phyloP scores from a whole-genome alignment of 2,113 vertebrate genomes.

The Pelecanus crispus region DNA sequence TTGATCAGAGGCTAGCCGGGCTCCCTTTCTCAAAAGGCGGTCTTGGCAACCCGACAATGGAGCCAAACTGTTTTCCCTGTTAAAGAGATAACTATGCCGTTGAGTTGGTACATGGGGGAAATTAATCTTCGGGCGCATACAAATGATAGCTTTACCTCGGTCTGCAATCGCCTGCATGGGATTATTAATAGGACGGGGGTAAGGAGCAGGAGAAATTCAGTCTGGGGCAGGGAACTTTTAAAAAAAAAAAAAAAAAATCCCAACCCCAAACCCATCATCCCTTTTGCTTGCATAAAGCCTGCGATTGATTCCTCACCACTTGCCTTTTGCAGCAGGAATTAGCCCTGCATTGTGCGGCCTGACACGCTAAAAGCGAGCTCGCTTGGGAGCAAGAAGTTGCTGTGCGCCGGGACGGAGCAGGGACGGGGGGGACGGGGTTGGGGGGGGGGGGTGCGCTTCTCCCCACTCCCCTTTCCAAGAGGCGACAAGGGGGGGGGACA shows the following conservation, averaged over 20 bases:
- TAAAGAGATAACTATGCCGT: constrained; percentile 70
- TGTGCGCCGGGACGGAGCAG: background rate
- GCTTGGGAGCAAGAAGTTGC: constrained; percentile 27
- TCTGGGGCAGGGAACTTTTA: background rate
- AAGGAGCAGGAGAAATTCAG: constrained; percentile 30
- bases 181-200: constrained; percentile 51
- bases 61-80: constrained; percentile 78
- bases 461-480: background rate
- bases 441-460: background rate
- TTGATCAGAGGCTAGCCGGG: constrained; percentile 76
- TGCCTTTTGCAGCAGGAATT: constrained; percentile 59
- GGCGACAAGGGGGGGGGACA: background rate
- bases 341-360: constrained; percentile 28
- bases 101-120: constrained; percentile 62
- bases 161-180: constrained; percentile 34
- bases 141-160: constrained; percentile 51
- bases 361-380: background rate
- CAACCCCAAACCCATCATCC: background rate
- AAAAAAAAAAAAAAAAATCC: background rate
- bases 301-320: constrained; percentile 54
- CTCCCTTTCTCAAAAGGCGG: constrained; percentile 72
- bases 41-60: constrained; percentile 78
- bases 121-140: constrained; percentile 61
- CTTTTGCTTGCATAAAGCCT: constrained; percentile 1
- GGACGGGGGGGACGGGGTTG: too few species aligned